Conservation (phyloP, 2,113 vertebrate genomes). For the Coptodon rendalli region DNA sequence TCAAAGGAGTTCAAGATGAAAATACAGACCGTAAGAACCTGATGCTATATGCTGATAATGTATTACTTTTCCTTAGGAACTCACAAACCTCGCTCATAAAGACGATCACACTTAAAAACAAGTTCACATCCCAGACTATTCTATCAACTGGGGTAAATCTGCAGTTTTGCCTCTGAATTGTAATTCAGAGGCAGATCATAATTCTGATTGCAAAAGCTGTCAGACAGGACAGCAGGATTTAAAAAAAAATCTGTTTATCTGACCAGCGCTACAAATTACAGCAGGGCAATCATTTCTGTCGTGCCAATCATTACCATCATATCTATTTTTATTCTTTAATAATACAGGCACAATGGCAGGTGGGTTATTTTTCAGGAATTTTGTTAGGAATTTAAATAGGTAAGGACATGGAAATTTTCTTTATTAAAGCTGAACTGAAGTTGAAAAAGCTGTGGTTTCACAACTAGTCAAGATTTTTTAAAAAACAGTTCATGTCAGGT, state of each 20-base stretch:
- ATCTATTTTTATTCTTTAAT: neutral
- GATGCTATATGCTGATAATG: neutral
- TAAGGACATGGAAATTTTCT: neutral
- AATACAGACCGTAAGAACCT: neutral
- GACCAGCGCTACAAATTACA: neutral
- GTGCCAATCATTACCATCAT: neutral
- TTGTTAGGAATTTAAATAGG: neutral
- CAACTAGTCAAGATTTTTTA: neutral
- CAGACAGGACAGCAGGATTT: neutral
- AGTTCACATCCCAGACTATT: neutral
- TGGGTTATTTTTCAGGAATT: neutral
- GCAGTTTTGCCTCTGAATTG: neutral
- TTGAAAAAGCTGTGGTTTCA: neutral
- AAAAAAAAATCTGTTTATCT: neutral
- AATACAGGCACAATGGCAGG: neutral
- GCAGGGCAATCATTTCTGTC: neutral
- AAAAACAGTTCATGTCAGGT: neutral
- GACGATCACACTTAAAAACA: neutral
- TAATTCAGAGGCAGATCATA: neutral
- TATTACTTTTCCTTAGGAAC: neutral
- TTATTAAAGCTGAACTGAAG: neutral
- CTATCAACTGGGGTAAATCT: neutral
- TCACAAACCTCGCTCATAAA: neutral
- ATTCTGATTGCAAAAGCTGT: neutral
- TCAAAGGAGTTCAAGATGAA: neutral